Evolutionary conservation across 2,797 vertebrate species (phyloP).

Genomic region (Cyprinodon diabolis): DNA sequence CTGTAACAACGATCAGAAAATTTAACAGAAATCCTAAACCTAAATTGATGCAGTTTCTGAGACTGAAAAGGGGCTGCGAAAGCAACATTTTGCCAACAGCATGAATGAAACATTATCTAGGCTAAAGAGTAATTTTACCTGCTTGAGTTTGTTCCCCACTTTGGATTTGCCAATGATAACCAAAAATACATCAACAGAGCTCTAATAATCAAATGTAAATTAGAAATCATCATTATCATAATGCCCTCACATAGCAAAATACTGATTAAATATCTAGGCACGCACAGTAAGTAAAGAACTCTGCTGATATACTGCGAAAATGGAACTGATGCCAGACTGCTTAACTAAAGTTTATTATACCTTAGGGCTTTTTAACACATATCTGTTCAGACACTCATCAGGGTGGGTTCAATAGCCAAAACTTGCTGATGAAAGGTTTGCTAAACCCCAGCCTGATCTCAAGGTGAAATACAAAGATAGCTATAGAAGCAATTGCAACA

Average conservation of each 20-base stretch:
- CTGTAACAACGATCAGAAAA: conserved; percentile 28
- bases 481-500: conserved; percentile 60
- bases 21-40: conserved; percentile 23
- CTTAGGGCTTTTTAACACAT: conserved; percentile 57
- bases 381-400: conserved; percentile 57
- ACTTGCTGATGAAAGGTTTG: conserved; percentile 66
- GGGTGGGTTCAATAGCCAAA: conserved; percentile 51
- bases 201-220: conserved; percentile 55
- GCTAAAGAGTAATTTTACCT: conserved; percentile 37
- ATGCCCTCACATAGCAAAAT: conserved; percentile 53
- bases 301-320: conserved; percentile 49
- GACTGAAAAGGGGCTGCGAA: conserved; percentile 12
- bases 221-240: conserved; percentile 65
- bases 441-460: conserved; percentile 60
- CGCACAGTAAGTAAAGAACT: conserved; percentile 41
- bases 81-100: neutral
- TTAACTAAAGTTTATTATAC: conserved; percentile 58
- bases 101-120: conserved; percentile 7
- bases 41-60: conserved; percentile 6
- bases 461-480: conserved; percentile 70
- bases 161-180: conserved; percentile 50
- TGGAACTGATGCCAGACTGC: conserved; percentile 44
- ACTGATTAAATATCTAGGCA: conserved; percentile 60
- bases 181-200: conserved; percentile 46
- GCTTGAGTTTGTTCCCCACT: conserved; percentile 29